Evolutionary conservation across 2,797 vertebrate genomes (phyloP).

Genomic region (Strix occidentalis): DNA sequence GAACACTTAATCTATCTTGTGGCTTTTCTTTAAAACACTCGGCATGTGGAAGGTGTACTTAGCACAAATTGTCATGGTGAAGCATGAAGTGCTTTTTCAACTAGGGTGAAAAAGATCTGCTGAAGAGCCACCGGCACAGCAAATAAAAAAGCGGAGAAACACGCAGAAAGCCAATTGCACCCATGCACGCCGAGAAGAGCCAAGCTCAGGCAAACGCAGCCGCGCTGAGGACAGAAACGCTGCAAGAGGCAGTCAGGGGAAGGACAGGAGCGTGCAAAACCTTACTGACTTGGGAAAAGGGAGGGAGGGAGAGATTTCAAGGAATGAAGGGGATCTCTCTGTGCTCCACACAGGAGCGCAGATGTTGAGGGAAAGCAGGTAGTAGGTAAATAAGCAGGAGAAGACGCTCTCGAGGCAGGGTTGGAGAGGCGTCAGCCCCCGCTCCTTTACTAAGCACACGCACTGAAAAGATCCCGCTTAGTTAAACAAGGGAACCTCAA

Average conservation of each 20-base stretch:
- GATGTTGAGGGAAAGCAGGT: background rate
- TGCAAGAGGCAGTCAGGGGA: constrained; percentile 31
- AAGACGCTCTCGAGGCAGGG: background rate
- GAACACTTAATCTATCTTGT: background rate
- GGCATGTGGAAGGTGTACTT: background rate
- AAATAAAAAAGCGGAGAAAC: background rate
- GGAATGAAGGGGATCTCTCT: background rate
- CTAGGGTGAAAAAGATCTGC: constrained; percentile 12
- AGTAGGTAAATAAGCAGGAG: background rate
- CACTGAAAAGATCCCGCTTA: background rate
- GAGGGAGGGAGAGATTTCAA: constrained; percentile 17
- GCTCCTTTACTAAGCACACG: constrained; percentile 38
- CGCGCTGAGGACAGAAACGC: background rate
- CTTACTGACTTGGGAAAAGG: background rate
- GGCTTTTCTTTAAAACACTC: background rate
- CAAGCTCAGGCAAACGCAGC: background rate
- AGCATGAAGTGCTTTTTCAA: background rate
- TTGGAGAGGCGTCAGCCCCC: background rate
- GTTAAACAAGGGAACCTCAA: constrained; percentile 43
- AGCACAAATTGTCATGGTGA: background rate
- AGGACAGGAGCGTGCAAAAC: background rate
- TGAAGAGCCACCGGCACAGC: constrained; percentile 23
- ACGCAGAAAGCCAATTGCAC: background rate
- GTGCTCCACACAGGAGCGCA: background rate
- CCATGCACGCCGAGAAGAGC: background rate